Evolutionary conservation across 2,888 invertebrate genomes (phyloP).

Genomic region (Hipparchia semele): DNA sequence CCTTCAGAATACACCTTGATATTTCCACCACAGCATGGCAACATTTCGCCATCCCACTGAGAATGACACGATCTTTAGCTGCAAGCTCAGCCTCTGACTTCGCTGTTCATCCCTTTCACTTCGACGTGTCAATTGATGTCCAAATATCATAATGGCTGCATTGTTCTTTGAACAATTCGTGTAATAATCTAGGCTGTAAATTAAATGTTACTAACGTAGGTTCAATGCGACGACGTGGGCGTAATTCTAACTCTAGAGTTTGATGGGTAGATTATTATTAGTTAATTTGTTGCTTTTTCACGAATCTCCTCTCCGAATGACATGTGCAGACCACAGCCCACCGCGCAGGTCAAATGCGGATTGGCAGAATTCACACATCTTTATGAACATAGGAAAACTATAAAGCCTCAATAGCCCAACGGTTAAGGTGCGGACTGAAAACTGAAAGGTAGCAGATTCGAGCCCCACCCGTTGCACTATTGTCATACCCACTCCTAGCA

Average conservation of each 20-base stretch:
- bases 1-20: slow-evolving; percentile 35
- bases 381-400: too few species aligned
- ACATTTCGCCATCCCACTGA: slow-evolving; percentile 69
- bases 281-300: background rate
- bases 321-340: too few species aligned
- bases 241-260: background rate
- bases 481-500: too few species aligned
- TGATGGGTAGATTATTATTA: background rate
- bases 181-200: slow-evolving; percentile 12
- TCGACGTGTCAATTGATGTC: slow-evolving; percentile 69
- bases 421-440: too few species aligned
- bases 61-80: slow-evolving; percentile 76
- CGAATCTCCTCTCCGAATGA: too few species aligned
- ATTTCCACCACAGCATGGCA: slow-evolving; percentile 35
- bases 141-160: slow-evolving; percentile 28
- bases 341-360: too few species aligned
- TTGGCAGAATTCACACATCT: too few species aligned
- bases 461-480: too few species aligned
- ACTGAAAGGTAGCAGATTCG: too few species aligned
- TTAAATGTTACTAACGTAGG: slow-evolving; percentile 1
- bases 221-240: background rate
- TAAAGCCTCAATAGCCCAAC: too few species aligned
- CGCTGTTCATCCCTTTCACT: slow-evolving; percentile 75
- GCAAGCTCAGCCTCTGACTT: slow-evolving; percentile 22
- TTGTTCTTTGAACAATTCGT: slow-evolving; percentile 33